Percentiles rank a stretch among this genome's conserved stretches.
These are phyloP conservation scores for Cotesia chilonis DNA, from an alignment of 1,140 invertebrate genomes.

Conservation along the genomic window DNA sequence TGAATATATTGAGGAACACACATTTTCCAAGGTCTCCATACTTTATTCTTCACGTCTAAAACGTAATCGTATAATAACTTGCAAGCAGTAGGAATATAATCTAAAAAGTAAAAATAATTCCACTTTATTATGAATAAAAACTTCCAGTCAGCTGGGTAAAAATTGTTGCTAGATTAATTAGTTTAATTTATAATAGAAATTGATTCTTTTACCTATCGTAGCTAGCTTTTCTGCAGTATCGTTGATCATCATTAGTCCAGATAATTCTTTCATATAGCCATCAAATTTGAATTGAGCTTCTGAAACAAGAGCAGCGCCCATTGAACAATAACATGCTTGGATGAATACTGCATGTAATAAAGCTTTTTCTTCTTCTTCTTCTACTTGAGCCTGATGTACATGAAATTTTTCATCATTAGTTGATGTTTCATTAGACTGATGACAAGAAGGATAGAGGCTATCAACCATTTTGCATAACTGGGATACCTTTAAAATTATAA, in stretches of 20 bases:
- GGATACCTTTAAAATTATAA: conserved; percentile 67
- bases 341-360: conserved; percentile 59
- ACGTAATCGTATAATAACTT: conserved; percentile 83
- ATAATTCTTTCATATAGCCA: conserved; percentile 78
- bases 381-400: conserved; percentile 36
- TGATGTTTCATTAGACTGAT: conserved; percentile 44
- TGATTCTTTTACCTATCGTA: conserved; percentile 65
- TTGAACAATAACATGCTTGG: conserved; percentile 81
- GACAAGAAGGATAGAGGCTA: conserved; percentile 66
- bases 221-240: conserved; percentile 74
- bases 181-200: no score
- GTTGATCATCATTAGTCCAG: conserved; percentile 73
- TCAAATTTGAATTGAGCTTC: conserved; percentile 79
- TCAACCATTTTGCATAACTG: conserved; percentile 87
- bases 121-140: no score
- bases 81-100: conserved; percentile 74
- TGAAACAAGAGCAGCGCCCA: conserved; percentile 80
- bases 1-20: conserved; percentile 80
- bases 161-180: no score
- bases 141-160: no score
- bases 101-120: conserved; percentile 51
- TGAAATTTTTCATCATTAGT: conserved; percentile 39
- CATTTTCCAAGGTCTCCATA: conserved; percentile 89
- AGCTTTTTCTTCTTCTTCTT: conserved; percentile 45
- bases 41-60: conserved; percentile 73